Conservation (phyloP, 1,140 invertebrate species). For the Phymastichus coffea region DNA sequence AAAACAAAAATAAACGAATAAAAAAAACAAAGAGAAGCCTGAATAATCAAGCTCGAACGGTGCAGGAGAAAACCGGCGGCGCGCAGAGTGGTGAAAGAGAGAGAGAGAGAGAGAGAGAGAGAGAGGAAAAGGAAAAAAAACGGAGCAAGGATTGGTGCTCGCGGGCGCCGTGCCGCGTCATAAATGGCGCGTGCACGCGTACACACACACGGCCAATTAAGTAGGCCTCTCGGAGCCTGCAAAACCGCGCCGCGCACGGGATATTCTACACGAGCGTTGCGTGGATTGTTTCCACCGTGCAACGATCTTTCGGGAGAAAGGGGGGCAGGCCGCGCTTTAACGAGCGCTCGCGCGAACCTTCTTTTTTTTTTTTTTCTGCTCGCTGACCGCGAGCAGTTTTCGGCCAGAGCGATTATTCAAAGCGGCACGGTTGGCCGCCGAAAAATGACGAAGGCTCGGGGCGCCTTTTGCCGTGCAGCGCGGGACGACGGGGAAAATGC, state of each 20-base stretch:
- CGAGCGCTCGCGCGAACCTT: not conserved
- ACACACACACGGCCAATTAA: not conserved
- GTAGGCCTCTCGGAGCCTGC: slow-evolving; percentile 11
- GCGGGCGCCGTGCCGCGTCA: not conserved
- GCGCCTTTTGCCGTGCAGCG: no score
- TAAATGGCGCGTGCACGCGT: slow-evolving; percentile 10
- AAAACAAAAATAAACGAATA: no score
- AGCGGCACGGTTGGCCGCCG: no score
- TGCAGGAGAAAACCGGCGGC: no score
- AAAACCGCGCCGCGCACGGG: not conserved
- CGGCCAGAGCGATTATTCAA: no score
- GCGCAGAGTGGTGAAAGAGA: no score
- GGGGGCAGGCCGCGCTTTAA: not conserved
- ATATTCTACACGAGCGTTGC: not conserved
- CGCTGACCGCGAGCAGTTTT: no score
- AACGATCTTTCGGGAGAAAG: slow-evolving; percentile 2
- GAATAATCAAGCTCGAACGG: no score
- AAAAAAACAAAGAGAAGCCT: no score
- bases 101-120: no score
- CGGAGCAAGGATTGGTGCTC: slow-evolving; percentile 9
- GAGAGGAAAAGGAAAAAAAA: slow-evolving; percentile 8
- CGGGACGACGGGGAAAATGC: not conserved
- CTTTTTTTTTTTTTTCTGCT: no score
- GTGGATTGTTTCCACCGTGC: slow-evolving; percentile 7
- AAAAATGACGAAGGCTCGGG: no score